Base-by-base conservation (phyloP, 2,797 vertebrate species). In the Acestrorhynchus altus region DNA sequence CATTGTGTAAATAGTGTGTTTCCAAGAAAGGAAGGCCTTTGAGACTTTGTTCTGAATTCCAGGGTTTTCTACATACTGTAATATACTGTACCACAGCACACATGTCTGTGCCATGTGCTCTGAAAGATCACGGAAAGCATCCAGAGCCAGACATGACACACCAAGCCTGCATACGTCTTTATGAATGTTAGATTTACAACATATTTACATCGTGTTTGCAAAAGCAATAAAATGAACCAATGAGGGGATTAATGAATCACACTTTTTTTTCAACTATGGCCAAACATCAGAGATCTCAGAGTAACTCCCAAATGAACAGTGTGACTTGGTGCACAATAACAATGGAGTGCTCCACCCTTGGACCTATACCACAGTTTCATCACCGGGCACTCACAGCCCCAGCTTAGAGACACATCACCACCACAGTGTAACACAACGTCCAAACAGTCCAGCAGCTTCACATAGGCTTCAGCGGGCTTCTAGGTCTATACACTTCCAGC, bases 271-370 rank as follows among this genome's bases (percentile, higher is more conserved):
- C 44, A 63, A 46, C 63, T 35, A 26, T 69, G 42, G 83, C 77
- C 74, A 82, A 64, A 66, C 46, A 61, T 73, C 67, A 47, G 49
- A 66, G 26, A 42, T 20, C 52, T 64, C 60, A 40, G 26, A 72
- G 54, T 66, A 1, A 1, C 61, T 75, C 56, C 69, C 65, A 76
- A 15, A 57, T 57, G 66, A 74, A 73, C 69, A 52, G 47, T 18
- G 59, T 75, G 42, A 75, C 72, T 79, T 78, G 80, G 69, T 40
- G 51, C 56, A 47, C 24, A 69, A 52, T 11, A 69, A 66, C 46
- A 66, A 54, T 63, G n/a, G 46, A 24, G 49, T 28, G 85, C 87
- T 88, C 67, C 82, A 85, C 61, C 77, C 75, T 52, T 64, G 42
- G 42, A 72, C 76, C 46, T 52, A 66, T 35, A 75, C 16, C 54